Evolutionary conservation across 2,113 vertebrate genomes (phyloP), one percentile per base, ranked within the genome.

Genomic region (Edolisoma coerulescens): DNA sequence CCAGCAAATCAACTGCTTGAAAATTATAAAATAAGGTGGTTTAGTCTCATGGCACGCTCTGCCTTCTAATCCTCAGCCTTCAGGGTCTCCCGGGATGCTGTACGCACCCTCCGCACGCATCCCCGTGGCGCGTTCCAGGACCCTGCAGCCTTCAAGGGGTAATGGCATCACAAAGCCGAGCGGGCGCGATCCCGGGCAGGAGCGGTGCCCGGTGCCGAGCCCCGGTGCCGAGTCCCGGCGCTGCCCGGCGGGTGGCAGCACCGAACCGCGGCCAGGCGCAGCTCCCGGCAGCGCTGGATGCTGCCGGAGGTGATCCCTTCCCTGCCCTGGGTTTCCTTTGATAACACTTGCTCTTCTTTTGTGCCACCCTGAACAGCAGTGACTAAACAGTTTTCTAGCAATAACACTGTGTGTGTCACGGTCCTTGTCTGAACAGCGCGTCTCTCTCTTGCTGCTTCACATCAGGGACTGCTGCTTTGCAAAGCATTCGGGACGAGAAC

Each of bases 361-460:
- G 33, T 54, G 84, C 28, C 45, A 0, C 6, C 28, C 32, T 20
- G 42, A 44, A 2, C 1, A 5, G 9, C 90, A 30, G 28, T 3
- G 28, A 6, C 24, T 4, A 6, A 60, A 16, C 20, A 57, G 4
- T 57, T 30, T 19, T 19, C 15, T 7, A 18, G 37, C 65, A 84
- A 57, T 23, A 28, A 5, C 44, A 0, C 3, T 4, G 7, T 1
- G 0, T 14, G 28, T 69, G 41, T 13, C 41, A 15, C 2, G 1
- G n/a, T 4, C 42, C 60, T 22, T 15, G 41, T 20, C n/a, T 23
- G 2, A 70, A 5, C 30, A 23, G 50, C 1, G 2, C 10, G 4
- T 21, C 28, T 10, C 33, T 26, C 76, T 79, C 52, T 26, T 21
- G 15, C 60, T 15, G 42, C 52, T 33, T 54, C 44, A 0, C 21